These are phyloP conservation scores for Halcyon senegalensis DNA, from an alignment of 2,113 vertebrate species.

Conservation along the genomic window DNA sequence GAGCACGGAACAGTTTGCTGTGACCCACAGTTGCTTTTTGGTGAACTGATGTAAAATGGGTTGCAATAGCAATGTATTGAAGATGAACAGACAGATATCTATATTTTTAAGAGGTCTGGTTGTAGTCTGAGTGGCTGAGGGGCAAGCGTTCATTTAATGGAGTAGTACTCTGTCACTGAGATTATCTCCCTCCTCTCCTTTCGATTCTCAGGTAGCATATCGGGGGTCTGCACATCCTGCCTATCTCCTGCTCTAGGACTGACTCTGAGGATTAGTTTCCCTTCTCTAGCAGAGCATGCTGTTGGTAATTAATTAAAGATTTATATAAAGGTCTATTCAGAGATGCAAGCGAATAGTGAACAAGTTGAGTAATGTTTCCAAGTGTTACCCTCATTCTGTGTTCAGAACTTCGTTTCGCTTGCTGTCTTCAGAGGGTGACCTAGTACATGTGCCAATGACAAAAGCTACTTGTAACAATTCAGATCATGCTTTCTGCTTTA, in stretches of 20 bases:
- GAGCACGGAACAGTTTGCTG: not conserved
- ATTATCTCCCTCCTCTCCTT: not conserved
- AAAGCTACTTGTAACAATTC: conserved; percentile 74
- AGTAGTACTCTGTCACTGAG: not conserved
- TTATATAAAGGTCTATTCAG: not conserved
- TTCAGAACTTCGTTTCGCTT: conserved; percentile 39
- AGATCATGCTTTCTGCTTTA: conserved; percentile 74
- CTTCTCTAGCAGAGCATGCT: not conserved
- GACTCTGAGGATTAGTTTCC: not conserved
- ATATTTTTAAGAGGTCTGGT: not conserved
- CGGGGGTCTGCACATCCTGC: not conserved
- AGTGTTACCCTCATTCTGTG: not conserved
- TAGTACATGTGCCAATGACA: conserved; percentile 64
- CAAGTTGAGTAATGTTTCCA: not conserved
- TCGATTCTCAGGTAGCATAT: not conserved
- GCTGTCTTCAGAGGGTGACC: conserved; percentile 58
- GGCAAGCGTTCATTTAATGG: not conserved
- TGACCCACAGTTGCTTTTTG: not conserved
- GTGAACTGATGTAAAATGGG: not conserved
- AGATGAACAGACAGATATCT: not conserved
- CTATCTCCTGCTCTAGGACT: not conserved
- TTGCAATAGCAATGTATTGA: not conserved
- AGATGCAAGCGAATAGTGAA: not conserved
- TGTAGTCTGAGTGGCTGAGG: not conserved
- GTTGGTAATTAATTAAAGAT: not conserved